phyloP scores from a whole-genome alignment of 2,797 vertebrate genomes.

The Nothura maculosa region DNA sequence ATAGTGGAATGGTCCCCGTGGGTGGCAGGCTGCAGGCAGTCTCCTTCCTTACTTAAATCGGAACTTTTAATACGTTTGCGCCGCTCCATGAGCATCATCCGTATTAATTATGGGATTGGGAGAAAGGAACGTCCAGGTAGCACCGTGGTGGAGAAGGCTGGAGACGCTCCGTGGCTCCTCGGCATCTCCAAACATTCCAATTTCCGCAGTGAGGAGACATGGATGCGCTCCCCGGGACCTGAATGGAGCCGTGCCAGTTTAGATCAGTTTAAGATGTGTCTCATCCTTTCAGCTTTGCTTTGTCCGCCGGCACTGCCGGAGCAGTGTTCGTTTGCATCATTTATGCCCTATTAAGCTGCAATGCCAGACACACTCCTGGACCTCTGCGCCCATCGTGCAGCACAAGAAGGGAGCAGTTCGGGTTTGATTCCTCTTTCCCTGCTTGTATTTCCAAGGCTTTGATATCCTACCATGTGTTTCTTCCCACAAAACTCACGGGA shows the following conservation, averaged over 20 bases:
- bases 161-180: neutral
- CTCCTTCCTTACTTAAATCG: constrained; percentile 32
- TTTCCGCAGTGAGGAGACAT: neutral
- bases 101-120: neutral
- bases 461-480: neutral
- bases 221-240: neutral
- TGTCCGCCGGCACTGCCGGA: neutral
- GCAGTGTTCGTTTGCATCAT: neutral
- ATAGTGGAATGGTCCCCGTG: constrained; percentile 56
- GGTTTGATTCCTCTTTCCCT: neutral
- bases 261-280: constrained; percentile 11
- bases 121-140: constrained; percentile 6
- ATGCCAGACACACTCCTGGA: rapidly evolving
- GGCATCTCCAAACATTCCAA: neutral
- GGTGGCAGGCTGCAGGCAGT: constrained; percentile 43
- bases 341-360: constrained; percentile 27
- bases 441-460: neutral
- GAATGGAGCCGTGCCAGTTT: neutral
- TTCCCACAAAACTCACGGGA: neutral
- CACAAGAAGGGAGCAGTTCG: neutral
- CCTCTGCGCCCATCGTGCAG: neutral
- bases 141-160: constrained; percentile 36
- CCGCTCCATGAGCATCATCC: constrained; percentile 24
- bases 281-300: constrained; percentile 5
- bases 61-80: constrained; percentile 46